Conservation (phyloP, 2,888 invertebrate species). For the Eupsilia transversa region DNA sequence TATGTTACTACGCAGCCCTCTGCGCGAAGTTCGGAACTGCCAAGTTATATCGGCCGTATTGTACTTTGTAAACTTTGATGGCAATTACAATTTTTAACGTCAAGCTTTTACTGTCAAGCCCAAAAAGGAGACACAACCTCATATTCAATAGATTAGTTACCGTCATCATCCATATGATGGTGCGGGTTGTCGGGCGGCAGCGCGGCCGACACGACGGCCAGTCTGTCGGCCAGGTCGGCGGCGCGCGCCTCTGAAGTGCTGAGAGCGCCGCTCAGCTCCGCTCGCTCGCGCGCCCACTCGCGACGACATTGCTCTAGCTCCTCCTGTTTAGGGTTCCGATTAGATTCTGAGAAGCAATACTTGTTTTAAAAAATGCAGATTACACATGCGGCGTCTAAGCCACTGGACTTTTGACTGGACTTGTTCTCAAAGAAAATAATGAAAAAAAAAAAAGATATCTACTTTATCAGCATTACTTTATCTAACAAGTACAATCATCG, state of each 20-base stretch:
- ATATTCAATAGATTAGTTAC: constrained; percentile 62
- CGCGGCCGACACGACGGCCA: constrained; percentile 86
- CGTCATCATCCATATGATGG: constrained; percentile 84
- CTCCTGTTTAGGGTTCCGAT: constrained; percentile 91
- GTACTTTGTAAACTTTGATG: not conserved
- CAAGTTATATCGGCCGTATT: too few relatives aligned
- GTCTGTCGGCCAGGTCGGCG: constrained; percentile 92
- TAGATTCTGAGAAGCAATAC: not conserved
- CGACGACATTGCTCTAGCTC: constrained; percentile 94
- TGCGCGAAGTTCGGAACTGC: too few relatives aligned
- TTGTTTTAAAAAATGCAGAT: too few relatives aligned
- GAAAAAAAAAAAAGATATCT: too few relatives aligned
- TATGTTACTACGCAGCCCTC: too few relatives aligned
- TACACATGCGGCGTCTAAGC: too few relatives aligned
- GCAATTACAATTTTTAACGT: not conserved
- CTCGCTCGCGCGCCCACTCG: constrained; percentile 93
- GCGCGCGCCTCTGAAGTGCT: constrained; percentile 94
- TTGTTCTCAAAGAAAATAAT: too few relatives aligned
- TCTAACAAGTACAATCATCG: too few relatives aligned
- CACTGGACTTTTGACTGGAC: too few relatives aligned
- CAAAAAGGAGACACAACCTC: not conserved
- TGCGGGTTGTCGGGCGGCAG: constrained; percentile 86
- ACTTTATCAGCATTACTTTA: too few relatives aligned
- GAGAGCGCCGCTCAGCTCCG: constrained; percentile 92
- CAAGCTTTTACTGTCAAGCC: not conserved